Percentiles rank a stretch among this genome's conserved stretches.
These are phyloP conservation scores for Linnaemya tessellans DNA, from an alignment of 2,888 invertebrate genomes.

Conservation along the genomic window DNA sequence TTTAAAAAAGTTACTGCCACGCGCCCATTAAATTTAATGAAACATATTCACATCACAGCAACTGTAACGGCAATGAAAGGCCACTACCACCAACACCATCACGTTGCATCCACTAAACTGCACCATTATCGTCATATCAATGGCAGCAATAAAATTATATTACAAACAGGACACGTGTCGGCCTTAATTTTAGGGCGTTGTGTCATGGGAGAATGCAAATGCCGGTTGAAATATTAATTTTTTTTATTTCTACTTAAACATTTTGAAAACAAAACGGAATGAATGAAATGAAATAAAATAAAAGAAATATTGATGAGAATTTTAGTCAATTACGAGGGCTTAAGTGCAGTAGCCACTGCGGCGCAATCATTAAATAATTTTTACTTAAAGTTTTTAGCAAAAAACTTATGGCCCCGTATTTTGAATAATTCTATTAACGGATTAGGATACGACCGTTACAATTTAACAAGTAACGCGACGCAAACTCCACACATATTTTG, in stretches of 20 bases:
- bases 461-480: background rate
- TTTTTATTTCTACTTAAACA: constrained; percentile 7
- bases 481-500: background rate
- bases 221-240: constrained; percentile 9
- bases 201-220: constrained; percentile 58
- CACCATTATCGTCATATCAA: constrained; percentile 30
- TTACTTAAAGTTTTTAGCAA: background rate
- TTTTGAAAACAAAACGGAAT: background rate
- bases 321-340: constrained; percentile 22
- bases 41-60: constrained; percentile 37
- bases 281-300: background rate
- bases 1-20: constrained; percentile 45
- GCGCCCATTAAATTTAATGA: constrained; percentile 67
- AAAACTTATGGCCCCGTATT: background rate
- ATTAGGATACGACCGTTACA: background rate
- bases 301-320: constrained; percentile 17
- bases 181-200: constrained; percentile 60
- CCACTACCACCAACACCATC: constrained; percentile 11
- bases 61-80: constrained; percentile 5
- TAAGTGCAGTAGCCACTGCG: background rate
- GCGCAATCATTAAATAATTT: background rate
- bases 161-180: constrained; percentile 64
- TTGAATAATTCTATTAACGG: background rate
- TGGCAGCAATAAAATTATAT: constrained; percentile 47
- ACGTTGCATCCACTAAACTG: background rate